Base-by-base conservation (phyloP, 2,113 vertebrate genomes). In the Thamnaconus septentrionalis region DNA sequence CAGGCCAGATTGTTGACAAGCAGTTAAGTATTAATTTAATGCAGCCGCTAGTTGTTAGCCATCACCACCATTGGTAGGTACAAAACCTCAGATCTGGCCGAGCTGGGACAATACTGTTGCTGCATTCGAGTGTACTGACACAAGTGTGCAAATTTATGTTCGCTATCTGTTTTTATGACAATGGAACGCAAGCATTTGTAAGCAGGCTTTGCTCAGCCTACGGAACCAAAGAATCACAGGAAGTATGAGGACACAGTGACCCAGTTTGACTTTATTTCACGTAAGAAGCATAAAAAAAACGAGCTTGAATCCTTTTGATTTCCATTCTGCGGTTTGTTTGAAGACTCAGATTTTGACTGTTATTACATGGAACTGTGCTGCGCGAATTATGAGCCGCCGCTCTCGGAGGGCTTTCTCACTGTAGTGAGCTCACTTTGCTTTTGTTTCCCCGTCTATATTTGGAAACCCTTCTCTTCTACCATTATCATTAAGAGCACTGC, bases 401-500 rank as follows among this genome's bases (percentile, higher is more conserved):
- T 75, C 75, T 82, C 64, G 53, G 41, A 61, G 58, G 78, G 60
- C 9, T 83, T 75, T 67, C 52, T 78, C 55, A 66, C 71, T 80
- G 74, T 71, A 75, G 58, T 75, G 63, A 68, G 63, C 59, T 74
- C 54, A 66, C 63, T 78, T 66, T 76, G 73, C 68, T 71, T 84
- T 83, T 59, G 71, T 82, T 77, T 71, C 54, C 8, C 39, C 18
- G 18, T 66, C 80, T 77, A 77, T 75, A 68, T 80, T 82, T 82
- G 84, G 76, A 59, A 49, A 56, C 61, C 42, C 10, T 10, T 67
- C 55, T 65, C 8, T 63, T 64, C 57, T 52, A 8, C 51, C 46
- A 53, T 18, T 53, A 61, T 79, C 59, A 81, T 79, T 66, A 66
- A 51, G 52, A 73, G 50, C 39, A 31, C 53, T 64, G 64, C 54